Base-by-base conservation (phyloP, 2,113 vertebrate species). In the Lasiurus borealis region DNA sequence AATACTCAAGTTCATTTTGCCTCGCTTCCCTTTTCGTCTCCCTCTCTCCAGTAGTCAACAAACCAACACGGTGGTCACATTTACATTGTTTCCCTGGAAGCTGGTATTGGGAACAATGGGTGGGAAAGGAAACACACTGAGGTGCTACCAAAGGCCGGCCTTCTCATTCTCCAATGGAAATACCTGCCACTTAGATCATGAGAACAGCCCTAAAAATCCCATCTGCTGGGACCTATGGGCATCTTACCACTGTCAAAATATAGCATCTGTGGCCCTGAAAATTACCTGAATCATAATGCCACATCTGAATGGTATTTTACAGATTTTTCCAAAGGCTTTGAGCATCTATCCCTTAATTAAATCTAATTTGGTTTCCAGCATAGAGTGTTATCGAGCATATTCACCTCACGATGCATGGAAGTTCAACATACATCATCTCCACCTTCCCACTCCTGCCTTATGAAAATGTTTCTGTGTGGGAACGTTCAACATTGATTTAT, bases 401-500 rank as follows among this genome's bases (percentile, higher is more conserved):
- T 92, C 44, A 5, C 95, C 12, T 12, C 40, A 8, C 12, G 19
- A 94, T 77, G 29, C 95, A 71, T 23, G 21, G 29, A 91, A 90
- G 91, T 12, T 9, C 1, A 50, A 86, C 8, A 19, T 14, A 90
- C 95, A 96, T 96, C 89, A 73, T 0, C 4, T 78, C 96, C 9
- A 3, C 83, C 9, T 1, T 78, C 80, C 95, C 34, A 46, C 25
- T 12, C 92, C 86, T 93, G 97, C 91, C 87, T 91, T 44, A 66
- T 44, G 87, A 98, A 97, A 97, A 97, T 93, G 97, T 95, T 98
- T 97, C 95, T 6, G 36, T 18, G 72, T 81, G 91, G 48, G 90
- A 97, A 97, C 89, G 34, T 97, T 97, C 96, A 93, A 96, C 96
- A 84, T 95, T 96, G 98, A 98, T 98, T 98, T 98, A 98, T 94